phyloP scores from a whole-genome alignment of 2,888 invertebrate species.

The Conchocele bisecta region DNA sequence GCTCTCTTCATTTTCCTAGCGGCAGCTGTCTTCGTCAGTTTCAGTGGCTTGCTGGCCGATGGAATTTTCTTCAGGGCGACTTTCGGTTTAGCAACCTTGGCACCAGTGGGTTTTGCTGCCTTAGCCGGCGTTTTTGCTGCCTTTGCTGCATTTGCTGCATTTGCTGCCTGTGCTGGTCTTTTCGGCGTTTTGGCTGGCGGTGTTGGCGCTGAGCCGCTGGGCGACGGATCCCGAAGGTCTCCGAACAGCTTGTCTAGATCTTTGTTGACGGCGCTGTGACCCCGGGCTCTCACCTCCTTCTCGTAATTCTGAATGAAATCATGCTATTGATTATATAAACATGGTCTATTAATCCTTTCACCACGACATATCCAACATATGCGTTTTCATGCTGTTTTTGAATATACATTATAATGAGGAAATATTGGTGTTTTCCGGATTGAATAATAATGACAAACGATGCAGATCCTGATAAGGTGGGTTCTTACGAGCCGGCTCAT shows the following conservation, averaged over 20 bases:
- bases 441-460: no score
- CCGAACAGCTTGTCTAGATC: conserved; percentile 68
- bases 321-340: not conserved
- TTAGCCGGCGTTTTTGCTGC: no score
- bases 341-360: no score
- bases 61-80: no score
- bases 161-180: not conserved
- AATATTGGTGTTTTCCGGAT: no score
- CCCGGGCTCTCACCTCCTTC: conserved; percentile 64
- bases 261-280: conserved; percentile 58
- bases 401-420: no score
- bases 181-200: conserved; percentile 11
- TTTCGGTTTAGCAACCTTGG: no score
- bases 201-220: conserved; percentile 16
- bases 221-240: conserved; percentile 45
- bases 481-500: no score
- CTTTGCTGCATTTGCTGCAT: not conserved
- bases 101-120: no score
- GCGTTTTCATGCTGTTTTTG: no score
- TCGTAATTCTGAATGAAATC: conserved; percentile 61
- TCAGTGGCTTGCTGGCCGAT: not conserved
- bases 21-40: not conserved
- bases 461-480: no score
- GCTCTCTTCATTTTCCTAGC: conserved; percentile 11
- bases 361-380: no score